A percentile compares a stretch with the other conserved stretches of the same genome.
Evolutionary conservation across 2,888 invertebrate species (phyloP).

Genomic region (Acronicta alni): DNA sequence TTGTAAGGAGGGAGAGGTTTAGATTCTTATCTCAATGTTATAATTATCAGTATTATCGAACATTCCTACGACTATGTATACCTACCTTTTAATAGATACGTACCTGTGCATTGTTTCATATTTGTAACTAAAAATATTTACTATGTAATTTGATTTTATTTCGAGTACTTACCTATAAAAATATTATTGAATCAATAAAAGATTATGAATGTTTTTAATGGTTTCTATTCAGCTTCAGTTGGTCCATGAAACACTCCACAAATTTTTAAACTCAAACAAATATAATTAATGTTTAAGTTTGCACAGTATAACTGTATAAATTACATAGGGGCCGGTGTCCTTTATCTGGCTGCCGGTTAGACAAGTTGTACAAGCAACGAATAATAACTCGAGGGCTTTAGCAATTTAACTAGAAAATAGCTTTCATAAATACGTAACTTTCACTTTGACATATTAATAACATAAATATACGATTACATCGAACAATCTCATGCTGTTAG

Average conservation of each 20-base stretch:
- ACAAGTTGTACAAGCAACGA: conserved; percentile 25
- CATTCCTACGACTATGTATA: conserved; percentile 39
- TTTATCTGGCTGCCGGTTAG: conserved; percentile 20
- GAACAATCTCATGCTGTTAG: background rate
- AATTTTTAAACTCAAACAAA: conserved; percentile 11
- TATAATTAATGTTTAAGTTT: conserved; percentile 44
- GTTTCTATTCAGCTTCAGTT: conserved; percentile 18
- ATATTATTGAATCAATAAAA: conserved; percentile 53
- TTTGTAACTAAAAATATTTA: conserved; percentile 45
- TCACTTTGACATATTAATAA: conserved; percentile 21
- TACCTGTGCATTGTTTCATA: conserved; percentile 63
- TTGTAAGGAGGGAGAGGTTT: conserved; percentile 73
- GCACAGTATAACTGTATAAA: conserved; percentile 20
- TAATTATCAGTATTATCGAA: conserved; percentile 50
- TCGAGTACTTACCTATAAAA: conserved; percentile 54
- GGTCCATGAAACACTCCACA: background rate
- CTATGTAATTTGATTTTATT: conserved; percentile 41
- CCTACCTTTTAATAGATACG: conserved; percentile 44
- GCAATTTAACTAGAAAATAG: conserved; percentile 12
- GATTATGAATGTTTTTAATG: conserved; percentile 48
- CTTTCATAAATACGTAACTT: conserved; percentile 36
- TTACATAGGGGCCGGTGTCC: conserved; percentile 21
- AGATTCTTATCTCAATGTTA: conserved; percentile 59
- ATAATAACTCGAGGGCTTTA: conserved; percentile 20
- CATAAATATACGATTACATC: conserved; percentile 7